phyloP scores from a whole-genome alignment of 2,113 vertebrate species.

The Neotoma lepida region DNA sequence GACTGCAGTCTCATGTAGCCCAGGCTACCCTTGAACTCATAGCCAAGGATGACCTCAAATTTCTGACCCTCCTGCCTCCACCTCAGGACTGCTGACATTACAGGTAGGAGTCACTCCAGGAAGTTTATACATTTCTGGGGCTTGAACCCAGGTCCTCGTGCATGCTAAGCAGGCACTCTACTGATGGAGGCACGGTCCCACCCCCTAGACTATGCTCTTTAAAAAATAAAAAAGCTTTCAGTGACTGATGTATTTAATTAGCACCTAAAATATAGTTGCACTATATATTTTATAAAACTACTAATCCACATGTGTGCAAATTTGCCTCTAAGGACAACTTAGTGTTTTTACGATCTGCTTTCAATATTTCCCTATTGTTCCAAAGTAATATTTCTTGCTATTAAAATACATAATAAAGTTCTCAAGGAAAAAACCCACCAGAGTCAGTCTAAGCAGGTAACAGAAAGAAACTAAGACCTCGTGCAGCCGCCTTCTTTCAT shows the following conservation, averaged over 20 bases:
- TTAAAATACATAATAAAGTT: slow-evolving; percentile 77
- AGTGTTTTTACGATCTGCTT: slow-evolving; percentile 62
- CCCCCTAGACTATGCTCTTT: not conserved
- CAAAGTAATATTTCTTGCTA: slow-evolving; percentile 64
- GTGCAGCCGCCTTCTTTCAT: not conserved
- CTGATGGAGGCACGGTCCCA: not conserved
- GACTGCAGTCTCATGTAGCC: not conserved
- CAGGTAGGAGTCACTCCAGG: not conserved
- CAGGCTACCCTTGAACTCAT: not conserved
- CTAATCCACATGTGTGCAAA: slow-evolving; percentile 70
- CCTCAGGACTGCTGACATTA: not conserved
- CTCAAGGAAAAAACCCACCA: not conserved
- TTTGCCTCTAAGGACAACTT: slow-evolving; percentile 65
- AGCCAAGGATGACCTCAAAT: not conserved
- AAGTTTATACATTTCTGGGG: not conserved
- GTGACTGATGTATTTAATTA: slow-evolving; percentile 68
- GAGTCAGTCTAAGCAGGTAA: slow-evolving; percentile 11
- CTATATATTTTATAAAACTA: slow-evolving; percentile 64
- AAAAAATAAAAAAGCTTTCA: not conserved
- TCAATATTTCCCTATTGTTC: slow-evolving; percentile 72
- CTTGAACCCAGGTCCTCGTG: not conserved
- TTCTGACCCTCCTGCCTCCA: not conserved
- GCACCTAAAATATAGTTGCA: slow-evolving; percentile 54
- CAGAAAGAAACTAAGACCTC: not conserved
- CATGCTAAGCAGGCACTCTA: too few relatives aligned